Conservation (phyloP, 2,113 vertebrate species). For the Struthidea cinerea region DNA sequence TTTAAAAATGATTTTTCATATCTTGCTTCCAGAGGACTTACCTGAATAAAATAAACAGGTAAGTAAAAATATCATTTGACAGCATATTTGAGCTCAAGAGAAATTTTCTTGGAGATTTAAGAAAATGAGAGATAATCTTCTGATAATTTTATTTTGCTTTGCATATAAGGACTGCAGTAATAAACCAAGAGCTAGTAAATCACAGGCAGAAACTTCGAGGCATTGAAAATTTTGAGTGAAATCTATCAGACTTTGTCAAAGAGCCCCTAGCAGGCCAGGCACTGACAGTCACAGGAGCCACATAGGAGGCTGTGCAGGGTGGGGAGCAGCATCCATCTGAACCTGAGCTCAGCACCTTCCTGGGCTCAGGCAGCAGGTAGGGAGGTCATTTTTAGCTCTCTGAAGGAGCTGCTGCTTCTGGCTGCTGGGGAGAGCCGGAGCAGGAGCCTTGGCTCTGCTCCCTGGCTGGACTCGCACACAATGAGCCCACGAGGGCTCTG, state of each 20-base stretch:
- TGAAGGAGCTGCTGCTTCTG: neutral
- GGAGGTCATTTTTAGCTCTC: neutral
- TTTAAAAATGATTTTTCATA: neutral
- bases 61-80: neutral
- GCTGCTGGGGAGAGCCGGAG: neutral
- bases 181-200: neutral
- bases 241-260: neutral
- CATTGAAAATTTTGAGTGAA: neutral
- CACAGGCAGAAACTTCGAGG: neutral
- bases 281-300: fast-evolving
- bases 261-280: neutral
- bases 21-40: neutral
- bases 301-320: fast-evolving
- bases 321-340: neutral
- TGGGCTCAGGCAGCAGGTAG: neutral
- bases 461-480: neutral
- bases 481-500: neutral
- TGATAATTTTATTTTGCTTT: neutral
- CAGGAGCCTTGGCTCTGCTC: neutral
- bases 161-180: neutral
- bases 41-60: neutral
- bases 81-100: neutral
- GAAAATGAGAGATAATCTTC: neutral
- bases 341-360: neutral
- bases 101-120: neutral